A percentile compares a stretch with the other conserved stretches of the same genome.
Evolutionary conservation across 2,888 invertebrate genomes (phyloP).

Genomic region (Amphipyra berbera): DNA sequence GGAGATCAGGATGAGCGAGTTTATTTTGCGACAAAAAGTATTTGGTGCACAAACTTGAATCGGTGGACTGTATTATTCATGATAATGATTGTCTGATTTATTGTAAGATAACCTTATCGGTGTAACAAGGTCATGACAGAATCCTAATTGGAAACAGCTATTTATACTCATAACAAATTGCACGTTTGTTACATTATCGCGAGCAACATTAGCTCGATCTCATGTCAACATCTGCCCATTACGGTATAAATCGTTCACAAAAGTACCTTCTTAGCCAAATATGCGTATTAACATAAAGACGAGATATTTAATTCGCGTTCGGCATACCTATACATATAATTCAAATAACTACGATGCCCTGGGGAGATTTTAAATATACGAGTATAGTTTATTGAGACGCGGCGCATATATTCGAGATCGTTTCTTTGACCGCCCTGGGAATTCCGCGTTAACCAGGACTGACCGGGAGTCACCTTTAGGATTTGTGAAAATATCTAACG

Average conservation of each 20-base stretch:
- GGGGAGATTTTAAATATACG: neutral
- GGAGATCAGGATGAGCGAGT: too few species aligned
- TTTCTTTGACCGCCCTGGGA: constrained; percentile 1
- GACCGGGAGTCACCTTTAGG: constrained; percentile 10
- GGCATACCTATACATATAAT: neutral
- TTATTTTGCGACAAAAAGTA: too few species aligned
- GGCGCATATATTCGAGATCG: neutral
- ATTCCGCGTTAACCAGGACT: constrained; percentile 1
- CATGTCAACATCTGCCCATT: constrained; percentile 8
- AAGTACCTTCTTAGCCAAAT: neutral
- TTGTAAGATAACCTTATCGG: too few species aligned
- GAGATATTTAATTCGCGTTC: neutral
- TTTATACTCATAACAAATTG: neutral
- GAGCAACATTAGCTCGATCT: neutral
- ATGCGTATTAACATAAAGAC: neutral
- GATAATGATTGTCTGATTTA: too few species aligned
- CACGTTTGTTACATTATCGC: neutral
- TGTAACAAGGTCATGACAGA: neutral
- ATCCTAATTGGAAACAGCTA: neutral
- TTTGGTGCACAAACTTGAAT: too few species aligned
- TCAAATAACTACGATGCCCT: neutral
- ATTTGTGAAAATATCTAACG: constrained; percentile 13
- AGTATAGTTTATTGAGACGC: constrained; percentile 2
- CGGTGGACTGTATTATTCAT: too few species aligned
- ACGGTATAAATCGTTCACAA: neutral